phyloP scores from a whole-genome alignment of 2,888 invertebrate species.

The Drosophila anomelani region DNA sequence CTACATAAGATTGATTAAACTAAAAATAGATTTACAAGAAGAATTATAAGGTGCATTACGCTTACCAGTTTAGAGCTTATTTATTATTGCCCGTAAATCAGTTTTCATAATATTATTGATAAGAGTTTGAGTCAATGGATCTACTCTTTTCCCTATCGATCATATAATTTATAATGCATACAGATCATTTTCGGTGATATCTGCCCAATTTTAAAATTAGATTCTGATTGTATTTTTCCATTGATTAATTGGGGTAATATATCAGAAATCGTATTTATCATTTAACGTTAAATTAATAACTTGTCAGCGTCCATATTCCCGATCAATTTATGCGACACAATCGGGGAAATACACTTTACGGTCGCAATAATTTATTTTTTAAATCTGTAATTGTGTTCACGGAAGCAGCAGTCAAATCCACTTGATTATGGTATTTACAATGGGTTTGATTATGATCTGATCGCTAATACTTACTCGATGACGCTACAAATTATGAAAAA shows the following conservation, averaged over 20 bases:
- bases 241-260: slow-evolving; percentile 30
- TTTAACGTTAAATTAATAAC: slow-evolving; percentile 5
- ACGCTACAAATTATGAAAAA: slow-evolving; percentile 19
- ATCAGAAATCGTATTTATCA: slow-evolving; percentile 13
- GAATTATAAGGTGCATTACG: not conserved
- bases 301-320: not conserved
- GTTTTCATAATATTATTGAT: slow-evolving; percentile 5
- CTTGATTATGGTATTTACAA: slow-evolving; percentile 25
- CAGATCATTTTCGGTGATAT: slow-evolving; percentile 1
- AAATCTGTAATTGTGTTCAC: slow-evolving; percentile 9
- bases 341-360: slow-evolving; percentile 21
- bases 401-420: slow-evolving; percentile 27
- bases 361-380: slow-evolving; percentile 9
- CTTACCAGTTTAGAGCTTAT: not conserved
- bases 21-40: not conserved
- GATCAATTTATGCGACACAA: not conserved
- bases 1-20: not conserved
- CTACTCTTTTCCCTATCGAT: not conserved
- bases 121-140: not conserved
- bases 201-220: slow-evolving; percentile 12
- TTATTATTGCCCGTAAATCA: slow-evolving; percentile 7
- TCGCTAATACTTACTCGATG: slow-evolving; percentile 35
- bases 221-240: slow-evolving; percentile 17
- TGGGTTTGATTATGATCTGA: slow-evolving; percentile 9
- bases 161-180: slow-evolving; percentile 10